Evolutionary conservation across 2,888 invertebrate genomes (phyloP).

Genomic region (Ametastegia equiseti): DNA sequence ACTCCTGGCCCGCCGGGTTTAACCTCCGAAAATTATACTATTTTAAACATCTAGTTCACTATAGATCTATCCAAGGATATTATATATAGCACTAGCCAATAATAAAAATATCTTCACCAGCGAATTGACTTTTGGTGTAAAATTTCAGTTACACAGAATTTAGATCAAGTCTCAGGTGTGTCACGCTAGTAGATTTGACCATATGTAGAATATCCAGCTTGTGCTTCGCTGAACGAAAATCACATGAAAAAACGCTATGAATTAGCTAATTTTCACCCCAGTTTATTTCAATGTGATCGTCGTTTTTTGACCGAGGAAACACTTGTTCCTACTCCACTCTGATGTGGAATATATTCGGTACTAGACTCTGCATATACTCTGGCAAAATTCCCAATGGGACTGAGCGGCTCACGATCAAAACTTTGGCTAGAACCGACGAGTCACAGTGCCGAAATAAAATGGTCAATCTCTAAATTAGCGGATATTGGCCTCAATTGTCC

Average conservation of each 20-base stretch:
- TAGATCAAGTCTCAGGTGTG: neutral
- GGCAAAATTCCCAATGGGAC: neutral
- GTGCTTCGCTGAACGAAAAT: neutral
- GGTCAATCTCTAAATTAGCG: conserved; percentile 27
- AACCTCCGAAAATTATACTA: conserved; percentile 12
- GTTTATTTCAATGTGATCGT: neutral
- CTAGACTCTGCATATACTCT: neutral
- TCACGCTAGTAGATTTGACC: neutral
- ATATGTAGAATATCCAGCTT: neutral
- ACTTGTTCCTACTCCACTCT: neutral
- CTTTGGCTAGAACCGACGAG: conserved; percentile 10
- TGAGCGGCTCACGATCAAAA: neutral
- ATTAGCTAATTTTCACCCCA: neutral
- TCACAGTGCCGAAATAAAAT: conserved; percentile 36
- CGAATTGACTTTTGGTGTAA: conserved; percentile 7
- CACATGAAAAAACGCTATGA: neutral
- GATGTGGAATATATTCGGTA: neutral
- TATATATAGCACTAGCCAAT: conserved; percentile 22
- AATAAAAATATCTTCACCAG: conserved; percentile 14
- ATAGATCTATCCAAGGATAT: conserved; percentile 17
- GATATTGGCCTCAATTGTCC: conserved; percentile 44
- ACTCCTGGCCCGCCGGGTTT: neutral
- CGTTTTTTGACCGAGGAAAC: neutral
- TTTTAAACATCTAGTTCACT: neutral
- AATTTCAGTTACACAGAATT: neutral